Base-by-base conservation (phyloP, 2,888 invertebrate genomes). In the Nowickia ferox region DNA sequence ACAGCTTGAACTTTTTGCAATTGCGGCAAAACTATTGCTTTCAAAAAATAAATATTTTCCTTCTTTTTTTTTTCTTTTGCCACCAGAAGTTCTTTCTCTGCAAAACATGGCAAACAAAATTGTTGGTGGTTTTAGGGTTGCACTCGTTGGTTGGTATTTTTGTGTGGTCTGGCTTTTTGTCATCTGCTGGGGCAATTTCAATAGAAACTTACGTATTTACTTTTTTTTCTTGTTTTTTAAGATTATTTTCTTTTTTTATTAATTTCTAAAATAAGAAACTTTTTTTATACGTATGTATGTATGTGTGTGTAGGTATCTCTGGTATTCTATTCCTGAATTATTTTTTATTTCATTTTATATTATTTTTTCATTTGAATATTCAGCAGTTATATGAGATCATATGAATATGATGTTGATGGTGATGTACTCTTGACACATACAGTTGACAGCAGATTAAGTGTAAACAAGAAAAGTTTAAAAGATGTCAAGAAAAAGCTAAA, bases 401-500 rank as follows among this genome's bases (percentile, higher is more conserved):
- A 53, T 75, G 68, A 55, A 61, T 51, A 38, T 61, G 76, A 69
- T 59, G 40, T 75, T 82, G 82, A 80, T 83, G 78, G 68, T 75
- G 83, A 83, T 86, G 79, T 79, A 75, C 71, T 75, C 76, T 80
- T 86, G 86, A 86, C 86, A 86, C 76, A 83, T 83, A 63, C 79
- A 76, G 46, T 86, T 86, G 86, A 86, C 86, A 86, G 53, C 46
- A 76, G 83, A 78, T 83, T 83, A 72, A 61, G 77, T 83, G 77
- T 72, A 83, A 83, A 83, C 72, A 83, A 66, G 72, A 78, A 83
- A 83, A 83, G 83, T 83, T 83, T 61, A 15, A 72, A 69, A 71
- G 63, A 57, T 65, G 57, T 83, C 63, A 83, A 59, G 40, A 10
- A 63, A 76, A 61, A 38, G 38, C 9, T 51, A 68, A 19, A 68